Evolutionary conservation across 1,140 invertebrate genomes (phyloP), one percentile per base, ranked within the genome.

Genomic region (Pseudomyrmex gracilis): DNA sequence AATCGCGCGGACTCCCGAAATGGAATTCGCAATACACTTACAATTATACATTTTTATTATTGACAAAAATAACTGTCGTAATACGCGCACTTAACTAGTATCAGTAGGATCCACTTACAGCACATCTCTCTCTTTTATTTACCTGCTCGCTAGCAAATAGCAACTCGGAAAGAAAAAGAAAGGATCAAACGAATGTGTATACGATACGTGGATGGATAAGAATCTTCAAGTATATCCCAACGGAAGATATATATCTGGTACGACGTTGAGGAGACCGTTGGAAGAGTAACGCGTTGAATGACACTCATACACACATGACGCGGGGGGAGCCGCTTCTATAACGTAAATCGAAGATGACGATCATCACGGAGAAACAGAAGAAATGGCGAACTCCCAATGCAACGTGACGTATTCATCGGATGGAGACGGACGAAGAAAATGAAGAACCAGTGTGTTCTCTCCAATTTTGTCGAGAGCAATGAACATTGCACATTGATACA

Each of bases 31-130:
- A 47, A 45, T 66, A 80, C 20, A 71, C 53, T 70, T 80, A 80
- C 64, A 78, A 68, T 70, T 80, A 74, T 74, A 34, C 45, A 80
- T 58, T 80, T 80, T 70, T 80, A 60, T 80, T 80, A 80, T 80
- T 70, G 76, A 80, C 76, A 80, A 15, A 34, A 34, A n/a, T 58
- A 66, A 80, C 76, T 80, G 66, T 22, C 55, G 63, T 34, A 34
- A 70, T 66, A 71, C n/a, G 24, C 55, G 43, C 51, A 13, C 53
- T n/a, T 20, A n/a, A 70, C 20, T 47, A 78, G 5, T 78, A 68
- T 4, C 15, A 34, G 20, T 68, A 80, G 15, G 66, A 71, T 49
- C 55, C 76, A 20, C 71, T 80, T 80, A 80, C 66, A 80, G 45
- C 20, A 20, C 22, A 70, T 78, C 53, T 80, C 34, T 80, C 34